Evolutionary conservation across 2,888 invertebrate genomes (phyloP), one percentile per base, ranked within the genome.

Genomic region (Scaptomyza flava): DNA sequence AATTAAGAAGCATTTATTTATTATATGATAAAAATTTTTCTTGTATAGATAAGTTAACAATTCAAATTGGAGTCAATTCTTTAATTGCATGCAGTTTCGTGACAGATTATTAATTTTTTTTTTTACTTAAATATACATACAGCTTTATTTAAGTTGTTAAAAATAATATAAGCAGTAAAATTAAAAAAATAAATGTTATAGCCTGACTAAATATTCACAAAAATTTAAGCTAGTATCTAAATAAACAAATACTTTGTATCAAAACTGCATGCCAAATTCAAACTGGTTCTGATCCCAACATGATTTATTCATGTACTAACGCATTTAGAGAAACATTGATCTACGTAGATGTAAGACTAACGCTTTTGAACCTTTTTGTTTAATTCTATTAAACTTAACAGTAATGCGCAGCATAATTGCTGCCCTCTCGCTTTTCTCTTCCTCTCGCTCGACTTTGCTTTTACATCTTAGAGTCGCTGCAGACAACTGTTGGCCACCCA

Each of bases 401-500:
- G 7, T 27, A 6, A 56, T 6, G 8, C 33, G 7, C 45, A 56
- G 51, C 69, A 56, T 57, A 54, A 43, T 4, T 17, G 54, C 46
- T 4, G 9, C 9, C 17, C 8, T 1, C 31, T 14, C 46, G 14
- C 31, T 14, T 5, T n/a, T 11, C 0, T 30, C 7, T 17, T 17
- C 17, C 6, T 7, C 9, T 23, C 23, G n/a, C 20, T 34, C 3
- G n/a, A 6, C 6, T 11, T 7, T 6, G 12, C 20, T 23, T 5
- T 43, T 3, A 17, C 33, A 33, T 17, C 17, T 41, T 50, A 9
- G n/a, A n/a, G 6, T 9, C n/a, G 36, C 47, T 64, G 57, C 65
- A 45, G 71, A 68, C 87, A 81, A 77, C 85, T 78, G 82, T 68
- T 79, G 65, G 61, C 63, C 67, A 27, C 69, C 69, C 62, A 58